Conservation (phyloP, 2,888 invertebrate species). For the Cybosia mesomella region DNA sequence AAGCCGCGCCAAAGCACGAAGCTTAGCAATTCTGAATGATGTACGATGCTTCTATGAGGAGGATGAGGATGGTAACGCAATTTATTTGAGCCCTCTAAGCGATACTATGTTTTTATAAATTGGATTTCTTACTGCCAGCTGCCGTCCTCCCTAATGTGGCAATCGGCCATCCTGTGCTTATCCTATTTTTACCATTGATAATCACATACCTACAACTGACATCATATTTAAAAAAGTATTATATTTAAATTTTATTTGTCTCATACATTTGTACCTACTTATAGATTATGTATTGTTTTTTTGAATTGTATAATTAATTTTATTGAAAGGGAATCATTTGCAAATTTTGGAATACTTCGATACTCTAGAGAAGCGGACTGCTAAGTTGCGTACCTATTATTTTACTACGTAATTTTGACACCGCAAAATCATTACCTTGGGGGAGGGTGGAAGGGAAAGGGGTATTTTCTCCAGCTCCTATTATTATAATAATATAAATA, state of each 20-base stretch:
- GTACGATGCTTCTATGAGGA: not conserved
- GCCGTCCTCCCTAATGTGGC: no score
- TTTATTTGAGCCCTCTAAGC: no score
- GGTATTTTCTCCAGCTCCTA: not conserved
- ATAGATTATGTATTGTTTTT: not conserved
- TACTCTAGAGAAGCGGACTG: slow-evolving; percentile 41
- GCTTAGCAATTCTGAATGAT: not conserved
- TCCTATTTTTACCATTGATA: no score
- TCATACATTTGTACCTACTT: not conserved
- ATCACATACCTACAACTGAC: no score
- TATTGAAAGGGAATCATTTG: slow-evolving; percentile 28
- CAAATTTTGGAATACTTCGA: not conserved
- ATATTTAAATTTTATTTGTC: no score
- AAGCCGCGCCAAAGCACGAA: not conserved
- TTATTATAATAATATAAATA: not conserved
- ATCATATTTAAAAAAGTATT: no score
- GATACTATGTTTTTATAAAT: no score
- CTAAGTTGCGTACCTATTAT: slow-evolving; percentile 26
- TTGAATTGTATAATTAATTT: not conserved
- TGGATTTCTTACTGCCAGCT: no score
- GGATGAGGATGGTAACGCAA: no score
- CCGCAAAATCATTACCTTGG: not conserved
- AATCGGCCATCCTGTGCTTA: no score
- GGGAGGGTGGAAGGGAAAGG: not conserved
- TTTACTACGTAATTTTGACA: no score